These are phyloP conservation scores for Scyliorhinus canicula DNA, from an alignment of 2,797 vertebrate species.

Conservation along the genomic window DNA sequence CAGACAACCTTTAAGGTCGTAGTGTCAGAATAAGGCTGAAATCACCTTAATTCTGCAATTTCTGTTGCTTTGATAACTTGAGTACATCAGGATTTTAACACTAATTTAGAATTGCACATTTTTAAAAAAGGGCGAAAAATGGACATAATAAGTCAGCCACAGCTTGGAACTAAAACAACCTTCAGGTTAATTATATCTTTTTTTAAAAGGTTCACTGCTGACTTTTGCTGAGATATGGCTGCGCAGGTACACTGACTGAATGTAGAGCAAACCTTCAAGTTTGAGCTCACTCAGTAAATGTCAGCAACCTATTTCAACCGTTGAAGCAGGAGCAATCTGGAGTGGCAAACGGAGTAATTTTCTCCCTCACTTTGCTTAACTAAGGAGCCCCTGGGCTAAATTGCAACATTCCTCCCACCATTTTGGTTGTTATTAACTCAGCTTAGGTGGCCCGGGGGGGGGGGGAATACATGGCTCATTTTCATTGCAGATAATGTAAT, in stretches of 20 bases:
- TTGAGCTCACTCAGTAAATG: neutral
- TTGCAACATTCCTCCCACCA: neutral
- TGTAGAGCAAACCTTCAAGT: neutral
- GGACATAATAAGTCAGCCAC: neutral
- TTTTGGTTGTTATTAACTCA: neutral
- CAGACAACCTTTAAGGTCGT: neutral
- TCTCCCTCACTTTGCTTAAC: neutral
- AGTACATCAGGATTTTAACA: neutral
- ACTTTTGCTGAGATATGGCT: neutral
- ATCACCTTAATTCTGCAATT: neutral
- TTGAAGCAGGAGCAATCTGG: neutral
- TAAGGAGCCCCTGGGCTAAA: neutral
- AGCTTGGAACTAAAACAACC: neutral
- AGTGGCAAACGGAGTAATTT: neutral
- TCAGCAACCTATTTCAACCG: neutral
- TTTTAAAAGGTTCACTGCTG: neutral
- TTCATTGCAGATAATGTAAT: neutral
- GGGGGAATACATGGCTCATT: neutral
- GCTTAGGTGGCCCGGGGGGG: neutral
- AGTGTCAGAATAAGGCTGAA: neutral
- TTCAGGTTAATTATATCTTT: neutral
- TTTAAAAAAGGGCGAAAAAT: neutral
- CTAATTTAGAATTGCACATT: neutral
- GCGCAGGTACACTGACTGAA: neutral
- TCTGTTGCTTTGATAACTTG: neutral